Evolutionary conservation across 2,888 invertebrate species (phyloP), one percentile per base, ranked within the genome.

Genomic region (Thymelicus sylvestris): DNA sequence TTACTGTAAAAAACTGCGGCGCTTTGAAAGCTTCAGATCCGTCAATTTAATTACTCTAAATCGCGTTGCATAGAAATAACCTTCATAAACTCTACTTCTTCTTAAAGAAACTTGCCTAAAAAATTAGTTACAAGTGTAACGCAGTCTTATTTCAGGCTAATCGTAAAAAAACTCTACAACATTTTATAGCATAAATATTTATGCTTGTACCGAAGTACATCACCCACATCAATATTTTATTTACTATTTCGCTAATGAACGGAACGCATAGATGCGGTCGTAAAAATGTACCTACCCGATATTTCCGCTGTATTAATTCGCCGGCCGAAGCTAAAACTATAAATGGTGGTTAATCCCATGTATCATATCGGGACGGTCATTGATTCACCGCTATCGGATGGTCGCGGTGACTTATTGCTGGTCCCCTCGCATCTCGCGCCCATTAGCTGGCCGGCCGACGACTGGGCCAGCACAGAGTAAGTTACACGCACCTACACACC

Each of bases 351-450:
- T 88, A 88, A 88, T 87, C 83, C 89, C 86, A 92, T 93, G 91
- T 92, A 93, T 93, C 93, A 93, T 91, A 87, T 86, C 81, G 80
- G 87, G 88, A 87, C 86, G 89, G 93, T 92, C 93, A 93, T 91
- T 92, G 93, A 93, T 92, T 93, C 87, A 84, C 83, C 83, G 86
- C 87, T 92, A 92, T 90, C 90, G 85, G 87, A 84, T 86, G 85
- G 83, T 79, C 80, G 78, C 81, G 80, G 86, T 93, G 92, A 94
- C 88, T 93, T 93, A 93, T 88, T 80, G 87, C 81, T 80, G 82
- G 86, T 82, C 90, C 91, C 89, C 90, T 86, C 79, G 82, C 85
- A 80, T 82, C 85, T 81, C 78, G 81, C 82, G 81, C 77, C 87
- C 88, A 88, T 90, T 91, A 90, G 86, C 85, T 84, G 74, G 71